A percentile compares a stretch with the other conserved stretches of the same genome.
These are phyloP conservation scores for Troides aeacus DNA, from an alignment of 2,888 invertebrate species.

Conservation along the genomic window DNA sequence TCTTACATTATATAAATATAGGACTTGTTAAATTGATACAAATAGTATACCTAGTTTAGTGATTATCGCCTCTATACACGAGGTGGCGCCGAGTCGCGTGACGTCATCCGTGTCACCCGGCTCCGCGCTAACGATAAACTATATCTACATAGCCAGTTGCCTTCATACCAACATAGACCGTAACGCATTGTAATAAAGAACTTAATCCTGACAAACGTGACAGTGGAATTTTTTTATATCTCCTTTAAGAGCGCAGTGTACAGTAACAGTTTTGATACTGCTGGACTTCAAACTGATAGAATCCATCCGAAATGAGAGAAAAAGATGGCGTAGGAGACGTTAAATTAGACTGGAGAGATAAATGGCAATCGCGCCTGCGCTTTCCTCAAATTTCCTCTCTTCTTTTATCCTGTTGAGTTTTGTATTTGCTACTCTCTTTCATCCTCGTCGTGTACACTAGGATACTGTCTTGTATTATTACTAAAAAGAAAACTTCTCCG, in stretches of 20 bases:
- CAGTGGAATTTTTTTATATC: slow-evolving; percentile 27
- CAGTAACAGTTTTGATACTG: slow-evolving; percentile 23
- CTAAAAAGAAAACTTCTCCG: not conserved
- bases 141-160: slow-evolving; percentile 22
- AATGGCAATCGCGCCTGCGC: slow-evolving; percentile 26
- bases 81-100: slow-evolving; percentile 45
- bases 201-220: slow-evolving; percentile 3
- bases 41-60: slow-evolving; percentile 40
- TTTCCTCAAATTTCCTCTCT: not conserved
- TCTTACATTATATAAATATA: not conserved
- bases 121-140: slow-evolving; percentile 38
- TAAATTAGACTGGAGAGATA: slow-evolving; percentile 20
- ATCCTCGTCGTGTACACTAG: not conserved
- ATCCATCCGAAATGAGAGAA: slow-evolving; percentile 24
- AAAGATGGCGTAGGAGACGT: slow-evolving; percentile 16
- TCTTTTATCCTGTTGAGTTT: slow-evolving; percentile 11
- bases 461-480: not conserved
- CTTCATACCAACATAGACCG: slow-evolving; percentile 11
- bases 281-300: slow-evolving; percentile 18
- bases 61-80: slow-evolving; percentile 38
- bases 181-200: not conserved
- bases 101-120: slow-evolving; percentile 46
- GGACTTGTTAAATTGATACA: slow-evolving; percentile 35
- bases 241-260: slow-evolving; percentile 12
- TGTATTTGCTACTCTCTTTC: not conserved